Evolutionary conservation across 1,140 invertebrate species (phyloP).

Genomic region (Camponotus vicinus): DNA sequence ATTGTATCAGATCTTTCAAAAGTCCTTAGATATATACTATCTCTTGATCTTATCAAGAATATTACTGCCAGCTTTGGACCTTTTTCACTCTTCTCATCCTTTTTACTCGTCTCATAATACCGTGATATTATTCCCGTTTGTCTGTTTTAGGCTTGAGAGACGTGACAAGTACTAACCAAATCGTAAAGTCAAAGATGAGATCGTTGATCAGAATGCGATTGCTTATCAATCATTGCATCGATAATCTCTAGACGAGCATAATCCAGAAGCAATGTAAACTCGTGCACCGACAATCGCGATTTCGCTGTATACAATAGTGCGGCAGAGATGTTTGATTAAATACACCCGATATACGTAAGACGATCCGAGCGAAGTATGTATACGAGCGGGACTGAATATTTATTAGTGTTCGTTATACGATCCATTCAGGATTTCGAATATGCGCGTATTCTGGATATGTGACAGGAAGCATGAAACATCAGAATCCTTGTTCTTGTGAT

Average conservation of each 20-base stretch:
- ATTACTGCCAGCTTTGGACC: conserved; percentile 3
- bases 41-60: conserved; percentile 9
- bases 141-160: neutral
- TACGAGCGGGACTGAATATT: conserved; percentile 77
- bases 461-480: conserved; percentile 34
- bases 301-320: neutral
- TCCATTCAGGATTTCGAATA: conserved; percentile 21
- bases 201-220: conserved; percentile 13
- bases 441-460: neutral
- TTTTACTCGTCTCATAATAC: conserved; percentile 7
- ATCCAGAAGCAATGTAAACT: neutral
- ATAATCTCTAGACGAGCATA: neutral
- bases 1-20: neutral
- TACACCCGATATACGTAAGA: conserved; percentile 66
- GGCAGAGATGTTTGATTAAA: neutral
- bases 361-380: conserved; percentile 75
- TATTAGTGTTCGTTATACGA: conserved; percentile 71
- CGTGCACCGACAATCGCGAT: conserved; percentile 5
- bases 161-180: neutral
- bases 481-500: conserved; percentile 14
- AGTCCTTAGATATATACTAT: neutral
- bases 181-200: neutral
- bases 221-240: neutral
- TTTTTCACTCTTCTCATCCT: neutral
- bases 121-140: conserved; percentile 5